These are phyloP conservation scores for Pachyramphus minor DNA, from an alignment of 2,113 vertebrate species.

Conservation along the genomic window DNA sequence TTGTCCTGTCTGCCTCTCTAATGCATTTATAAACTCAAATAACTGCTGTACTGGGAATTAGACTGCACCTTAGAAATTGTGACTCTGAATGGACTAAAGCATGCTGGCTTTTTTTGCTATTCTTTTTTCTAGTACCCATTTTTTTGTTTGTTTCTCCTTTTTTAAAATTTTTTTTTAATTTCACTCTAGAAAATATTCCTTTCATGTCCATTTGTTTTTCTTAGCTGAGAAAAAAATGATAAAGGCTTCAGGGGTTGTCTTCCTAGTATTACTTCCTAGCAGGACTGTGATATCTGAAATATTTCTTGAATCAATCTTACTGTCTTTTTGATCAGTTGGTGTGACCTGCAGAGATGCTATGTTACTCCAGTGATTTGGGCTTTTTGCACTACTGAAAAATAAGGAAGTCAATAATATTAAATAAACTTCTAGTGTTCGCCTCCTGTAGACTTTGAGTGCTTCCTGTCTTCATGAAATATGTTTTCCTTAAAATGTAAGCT, in stretches of 20 bases:
- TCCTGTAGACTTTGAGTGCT: neutral
- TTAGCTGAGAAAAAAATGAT: neutral
- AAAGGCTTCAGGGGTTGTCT: neutral
- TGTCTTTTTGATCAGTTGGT: neutral
- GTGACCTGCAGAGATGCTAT: neutral
- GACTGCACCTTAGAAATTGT: neutral
- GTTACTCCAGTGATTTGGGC: neutral
- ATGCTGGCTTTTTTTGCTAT: neutral
- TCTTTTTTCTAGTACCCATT: neutral
- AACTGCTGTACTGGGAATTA: neutral
- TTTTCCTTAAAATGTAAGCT: neutral
- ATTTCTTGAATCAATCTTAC: neutral
- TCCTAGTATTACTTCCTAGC: neutral
- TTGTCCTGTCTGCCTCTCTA: neutral
- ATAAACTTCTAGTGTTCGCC: neutral
- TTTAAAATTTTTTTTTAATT: accelerated
- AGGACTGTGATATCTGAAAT: neutral
- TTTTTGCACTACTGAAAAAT: neutral
- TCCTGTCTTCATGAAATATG: neutral
- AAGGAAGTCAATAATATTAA: neutral
- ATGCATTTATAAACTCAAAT: neutral
- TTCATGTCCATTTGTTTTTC: neutral
- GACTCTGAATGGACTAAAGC: neutral
- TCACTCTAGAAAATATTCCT: neutral
- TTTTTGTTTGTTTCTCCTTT: neutral